Conservation (phyloP, 2,888 invertebrate genomes). For the Lutraria lutraria region DNA sequence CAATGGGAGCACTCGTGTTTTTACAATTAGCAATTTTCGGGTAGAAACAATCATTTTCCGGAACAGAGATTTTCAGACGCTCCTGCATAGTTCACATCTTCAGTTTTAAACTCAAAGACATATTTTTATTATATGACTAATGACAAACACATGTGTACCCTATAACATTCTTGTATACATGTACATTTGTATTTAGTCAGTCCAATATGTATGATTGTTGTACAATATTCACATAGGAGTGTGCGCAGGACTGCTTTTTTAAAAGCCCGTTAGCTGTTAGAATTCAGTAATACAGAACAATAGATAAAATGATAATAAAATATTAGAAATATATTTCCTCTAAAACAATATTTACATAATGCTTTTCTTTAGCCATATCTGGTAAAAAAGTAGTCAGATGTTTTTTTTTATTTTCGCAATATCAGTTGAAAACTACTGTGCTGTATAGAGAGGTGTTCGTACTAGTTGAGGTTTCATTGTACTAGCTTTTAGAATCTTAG, state of each 20-base stretch:
- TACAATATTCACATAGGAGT: not conserved
- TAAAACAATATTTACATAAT: too few species aligned
- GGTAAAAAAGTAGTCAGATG: too few species aligned
- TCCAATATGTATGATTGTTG: not conserved
- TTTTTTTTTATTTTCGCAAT: too few species aligned
- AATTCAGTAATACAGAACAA: too few species aligned
- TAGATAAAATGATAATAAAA: too few species aligned
- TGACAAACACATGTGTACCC: not conserved
- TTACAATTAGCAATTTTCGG: constrained; percentile 18
- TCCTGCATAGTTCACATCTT: not conserved
- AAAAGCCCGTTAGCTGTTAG: too few species aligned
- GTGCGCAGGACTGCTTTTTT: not conserved
- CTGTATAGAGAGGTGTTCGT: too few species aligned
- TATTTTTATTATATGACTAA: constrained; percentile 11
- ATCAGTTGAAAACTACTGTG: too few species aligned
- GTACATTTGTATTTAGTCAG: not conserved
- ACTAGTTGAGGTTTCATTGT: too few species aligned
- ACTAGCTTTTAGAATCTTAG: too few species aligned
- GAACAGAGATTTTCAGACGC: not conserved
- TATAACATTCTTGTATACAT: not conserved
- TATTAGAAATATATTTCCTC: too few species aligned
- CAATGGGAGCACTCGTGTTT: not conserved
- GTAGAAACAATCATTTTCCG: constrained; percentile 22
- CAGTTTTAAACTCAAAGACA: not conserved
- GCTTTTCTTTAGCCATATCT: too few species aligned